Evolutionary conservation across 1,140 invertebrate species (phyloP).

Genomic region (Bombus huntii): DNA sequence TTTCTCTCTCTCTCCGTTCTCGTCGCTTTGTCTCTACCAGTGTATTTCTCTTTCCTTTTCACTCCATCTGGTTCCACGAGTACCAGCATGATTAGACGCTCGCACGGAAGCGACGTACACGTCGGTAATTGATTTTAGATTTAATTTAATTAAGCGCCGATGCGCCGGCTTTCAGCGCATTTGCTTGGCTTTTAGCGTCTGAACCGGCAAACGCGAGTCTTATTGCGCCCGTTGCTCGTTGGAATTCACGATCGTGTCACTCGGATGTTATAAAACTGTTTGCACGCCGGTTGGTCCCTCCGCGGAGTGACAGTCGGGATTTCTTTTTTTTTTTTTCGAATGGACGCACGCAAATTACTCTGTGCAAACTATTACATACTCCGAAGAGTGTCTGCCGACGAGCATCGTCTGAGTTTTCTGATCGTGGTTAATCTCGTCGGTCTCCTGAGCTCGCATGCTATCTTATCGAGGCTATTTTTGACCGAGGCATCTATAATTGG

Average conservation of each 20-base stretch:
- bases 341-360: neutral
- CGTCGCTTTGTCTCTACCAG: neutral
- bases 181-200: slow-evolving; percentile 29
- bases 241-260: slow-evolving; percentile 21
- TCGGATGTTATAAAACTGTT: slow-evolving; percentile 31
- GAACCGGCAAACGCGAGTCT: slow-evolving; percentile 11
- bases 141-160: slow-evolving; percentile 62
- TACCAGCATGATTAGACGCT: slow-evolving; percentile 21
- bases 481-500: neutral
- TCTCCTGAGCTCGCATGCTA: neutral
- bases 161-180: slow-evolving; percentile 53
- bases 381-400: neutral
- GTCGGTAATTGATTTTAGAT: slow-evolving; percentile 62
- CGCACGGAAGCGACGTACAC: slow-evolving; percentile 45
- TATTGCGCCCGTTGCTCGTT: slow-evolving; percentile 8
- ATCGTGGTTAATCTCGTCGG: neutral
- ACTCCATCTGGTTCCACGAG: neutral
- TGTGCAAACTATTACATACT: neutral
- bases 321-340: neutral
- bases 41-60: neutral
- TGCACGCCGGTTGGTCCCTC: neutral
- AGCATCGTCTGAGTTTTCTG: no score
- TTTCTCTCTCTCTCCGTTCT: neutral
- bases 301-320: neutral
- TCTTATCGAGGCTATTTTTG: neutral